phyloP scores from a whole-genome alignment of 2,113 vertebrate species.

The mouse (Mus musculus) region GRCm39 chr14:60298501-60299000 shows the following conservation, averaged over 20 bases:
- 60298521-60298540: neutral
- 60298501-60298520: neutral
- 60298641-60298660: neutral
- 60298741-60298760: neutral
- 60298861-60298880: neutral
- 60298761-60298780: neutral
- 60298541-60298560: neutral
- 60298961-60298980: neutral
- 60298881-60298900: neutral
- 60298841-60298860: neutral
- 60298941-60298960: neutral
- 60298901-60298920: conserved; percentile 7
- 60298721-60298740: neutral
- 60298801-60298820: neutral
- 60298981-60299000: neutral
- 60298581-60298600: neutral
- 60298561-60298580: neutral
- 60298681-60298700: neutral
- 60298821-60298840: neutral
- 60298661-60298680: too few relatives aligned
- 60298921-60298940: neutral
- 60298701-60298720: neutral
- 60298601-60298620: neutral
- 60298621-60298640: neutral
- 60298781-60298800: neutral